Evolutionary conservation across 2,113 vertebrate species (phyloP), one percentile per base, ranked within the genome.

Genomic region (Oryzias curvinotus): DNA sequence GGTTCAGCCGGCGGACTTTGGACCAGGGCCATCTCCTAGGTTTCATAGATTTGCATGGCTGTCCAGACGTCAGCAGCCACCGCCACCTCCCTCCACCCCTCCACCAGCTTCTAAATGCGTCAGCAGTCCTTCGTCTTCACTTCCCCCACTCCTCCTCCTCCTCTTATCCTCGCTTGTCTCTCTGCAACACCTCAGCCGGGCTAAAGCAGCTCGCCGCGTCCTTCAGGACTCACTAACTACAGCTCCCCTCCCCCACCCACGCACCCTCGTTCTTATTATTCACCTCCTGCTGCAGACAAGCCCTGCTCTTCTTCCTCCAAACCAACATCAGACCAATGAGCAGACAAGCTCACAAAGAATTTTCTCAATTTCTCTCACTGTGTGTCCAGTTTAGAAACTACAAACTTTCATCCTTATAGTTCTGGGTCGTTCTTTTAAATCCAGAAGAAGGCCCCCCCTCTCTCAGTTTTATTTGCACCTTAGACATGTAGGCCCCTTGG

Each of bases 21-120:
- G 83, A 86, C 68, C 62, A 36, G 64, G 54, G 83, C 81, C 84
- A 85, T 84, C 78, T 82, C 83, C 83, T 85, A 75, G 78, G 73
- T 83, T 78, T 85, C 72, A 66, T 75, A 77, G 82, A 87, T 87
- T 88, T 90, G 80, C 84, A 87, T 85, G 89, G 75, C 71, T 71
- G 81, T 88, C 84, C 81, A 83, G 78, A 90, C 87, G 87, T 91
- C 90, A 91, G 83, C 71, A 76, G 55, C 64, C 48, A 45, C 57
- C 41, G 42, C 21, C 36, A 10, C 23, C 60, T 51, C 30, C 30
- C 26, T 28, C 26, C 62, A n/a, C 54, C 74, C 68, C 57, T 73
- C 82, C 62, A 68, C 77, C 67, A 44, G 75, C 61, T 73, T 66
- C 57, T 47, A 85, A 78, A 84, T 91, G 87, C 90, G 83, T 91